These are phyloP conservation scores for Magallana ariakensis DNA, from an alignment of 1,140 invertebrate genomes.

Conservation along the genomic window DNA sequence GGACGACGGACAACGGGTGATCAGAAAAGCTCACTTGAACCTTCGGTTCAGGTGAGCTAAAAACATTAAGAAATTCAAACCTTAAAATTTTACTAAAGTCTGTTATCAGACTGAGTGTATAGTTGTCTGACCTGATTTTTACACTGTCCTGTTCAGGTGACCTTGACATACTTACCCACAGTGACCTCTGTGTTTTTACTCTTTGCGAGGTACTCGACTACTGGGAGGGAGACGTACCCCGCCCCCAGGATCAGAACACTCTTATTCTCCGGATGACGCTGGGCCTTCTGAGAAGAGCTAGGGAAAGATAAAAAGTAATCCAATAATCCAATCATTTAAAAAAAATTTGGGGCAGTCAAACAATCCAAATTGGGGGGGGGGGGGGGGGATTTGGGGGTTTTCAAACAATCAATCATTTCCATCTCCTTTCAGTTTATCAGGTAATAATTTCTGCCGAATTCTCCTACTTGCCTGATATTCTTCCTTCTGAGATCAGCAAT, in stretches of 20 bases:
- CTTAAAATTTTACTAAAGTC: too few species aligned
- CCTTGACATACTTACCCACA: constrained; percentile 83
- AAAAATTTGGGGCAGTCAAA: background rate
- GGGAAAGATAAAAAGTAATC: background rate
- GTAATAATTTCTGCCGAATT: background rate
- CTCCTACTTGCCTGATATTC: background rate
- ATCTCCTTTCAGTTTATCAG: background rate
- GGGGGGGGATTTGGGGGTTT: too few species aligned
- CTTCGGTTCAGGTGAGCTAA: too few species aligned
- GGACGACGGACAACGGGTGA: too few species aligned
- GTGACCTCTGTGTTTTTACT: constrained; percentile 89
- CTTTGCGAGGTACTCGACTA: constrained; percentile 95
- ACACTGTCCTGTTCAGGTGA: background rate
- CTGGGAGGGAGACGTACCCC: constrained; percentile 94
- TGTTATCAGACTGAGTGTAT: too few species aligned
- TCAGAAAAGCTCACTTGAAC: too few species aligned
- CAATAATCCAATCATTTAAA: background rate
- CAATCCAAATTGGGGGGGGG: too few species aligned
- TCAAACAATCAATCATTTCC: background rate
- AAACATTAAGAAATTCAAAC: too few species aligned
- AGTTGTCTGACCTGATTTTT: too few species aligned
- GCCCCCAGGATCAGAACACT: constrained; percentile 94
- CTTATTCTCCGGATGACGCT: constrained; percentile 78
- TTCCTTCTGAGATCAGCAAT: constrained; percentile 91
- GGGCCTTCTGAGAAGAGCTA: constrained; percentile 49